Conservation (phyloP, 2,113 vertebrate species). For the Phodopus roborovskii region DNA sequence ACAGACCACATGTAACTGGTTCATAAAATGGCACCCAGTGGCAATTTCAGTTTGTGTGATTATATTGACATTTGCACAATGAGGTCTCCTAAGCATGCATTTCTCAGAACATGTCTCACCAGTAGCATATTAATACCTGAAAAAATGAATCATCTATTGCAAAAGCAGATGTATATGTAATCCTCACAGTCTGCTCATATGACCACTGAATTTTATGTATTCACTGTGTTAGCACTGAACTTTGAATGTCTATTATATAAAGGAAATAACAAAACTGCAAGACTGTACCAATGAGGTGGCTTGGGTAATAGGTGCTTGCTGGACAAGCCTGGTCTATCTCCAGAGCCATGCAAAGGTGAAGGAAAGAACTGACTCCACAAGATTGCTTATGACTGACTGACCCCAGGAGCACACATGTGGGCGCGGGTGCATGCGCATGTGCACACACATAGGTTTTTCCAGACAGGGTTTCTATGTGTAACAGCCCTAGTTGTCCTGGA, state of each 20-base stretch:
- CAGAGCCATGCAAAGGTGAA: not conserved
- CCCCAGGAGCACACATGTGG: too few relatives aligned
- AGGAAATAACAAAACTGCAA: not conserved
- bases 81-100: not conserved
- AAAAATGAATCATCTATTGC: not conserved
- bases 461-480: not conserved
- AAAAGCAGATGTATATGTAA: not conserved
- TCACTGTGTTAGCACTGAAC: not conserved
- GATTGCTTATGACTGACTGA: not conserved
- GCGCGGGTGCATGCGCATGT: not conserved
- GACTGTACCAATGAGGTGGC: not conserved
- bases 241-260: not conserved
- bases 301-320: not conserved
- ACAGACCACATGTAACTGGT: not conserved
- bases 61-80: not conserved
- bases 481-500: not conserved
- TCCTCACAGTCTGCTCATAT: not conserved
- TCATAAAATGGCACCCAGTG: not conserved
- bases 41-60: not conserved
- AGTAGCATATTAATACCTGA: not conserved
- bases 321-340: not conserved
- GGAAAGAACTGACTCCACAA: not conserved
- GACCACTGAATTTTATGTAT: not conserved
- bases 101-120: not conserved
- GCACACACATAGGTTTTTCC: not conserved